Evolutionary conservation across 2,888 invertebrate genomes (phyloP), one percentile per base, ranked within the genome.

Genomic region (Callinectes sapidus): DNA sequence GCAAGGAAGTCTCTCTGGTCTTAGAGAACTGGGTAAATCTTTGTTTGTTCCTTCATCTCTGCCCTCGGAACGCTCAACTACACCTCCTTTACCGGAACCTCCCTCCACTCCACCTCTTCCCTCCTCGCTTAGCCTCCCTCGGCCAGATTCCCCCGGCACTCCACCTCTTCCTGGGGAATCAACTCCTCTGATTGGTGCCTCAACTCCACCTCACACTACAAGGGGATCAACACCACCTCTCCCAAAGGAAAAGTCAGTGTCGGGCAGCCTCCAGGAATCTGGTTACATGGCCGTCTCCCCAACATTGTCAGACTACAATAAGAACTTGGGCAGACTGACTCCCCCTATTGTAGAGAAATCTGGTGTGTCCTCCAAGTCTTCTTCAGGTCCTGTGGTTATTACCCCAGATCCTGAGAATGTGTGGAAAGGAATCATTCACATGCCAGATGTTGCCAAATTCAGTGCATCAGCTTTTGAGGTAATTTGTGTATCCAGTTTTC

Each of bases 401-500:
- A 61, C 42, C 23, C 66, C 71, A 13, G 93, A 93, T 0, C 88
- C 90, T 1, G 87, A 92, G 35, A 92, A 92, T 92, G 94, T 94
- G 28, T 94, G 94, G 94, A 92, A 92, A 39, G 94, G 94, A 23
- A 85, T 93, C 54, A 93, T 94, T 81, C 92, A 93, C 89, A 94
- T 94, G 94, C 92, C 94, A 23, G 94, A 94, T 89, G 94, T 94
- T 18, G 93, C 94, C 90, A 94, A 94, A 87, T 94, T 94, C 90
- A 90, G 89, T 71, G 92, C 94, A 35, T 92, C 94, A 61, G 94
- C 94, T n/a, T 94, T 94, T 92, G 94, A 94, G 94, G 94, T 94
- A 77, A 91, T 90, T 61, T 28, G 16, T 87, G 90, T 77, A 42
- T 86, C 54, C 23, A 86, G 35, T 54, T 86, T 81, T 55, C 55